Percentiles rank a stretch among this genome's conserved stretches.
These are phyloP conservation scores for Microplitis manilae DNA, from an alignment of 2,888 invertebrate genomes.

Conservation along the genomic window DNA sequence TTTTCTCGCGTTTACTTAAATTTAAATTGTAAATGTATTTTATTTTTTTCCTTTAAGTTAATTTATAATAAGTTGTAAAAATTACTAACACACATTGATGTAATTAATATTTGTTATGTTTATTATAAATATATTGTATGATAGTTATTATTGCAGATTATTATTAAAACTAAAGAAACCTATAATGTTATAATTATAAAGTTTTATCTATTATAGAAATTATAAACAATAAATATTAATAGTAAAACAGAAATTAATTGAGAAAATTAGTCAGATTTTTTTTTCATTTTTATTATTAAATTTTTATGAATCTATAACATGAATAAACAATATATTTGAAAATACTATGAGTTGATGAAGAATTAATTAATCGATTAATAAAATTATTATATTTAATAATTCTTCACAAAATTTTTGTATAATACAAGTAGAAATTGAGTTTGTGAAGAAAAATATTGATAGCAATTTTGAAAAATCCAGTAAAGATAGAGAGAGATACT, in stretches of 20 bases:
- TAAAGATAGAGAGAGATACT: background rate
- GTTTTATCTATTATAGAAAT: background rate
- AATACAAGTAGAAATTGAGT: background rate
- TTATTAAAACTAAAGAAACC: background rate
- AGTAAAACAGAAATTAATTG: background rate
- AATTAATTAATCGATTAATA: background rate
- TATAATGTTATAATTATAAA: background rate
- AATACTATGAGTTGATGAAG: too few relatives aligned
- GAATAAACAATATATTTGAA: too few relatives aligned
- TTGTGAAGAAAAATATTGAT: background rate
- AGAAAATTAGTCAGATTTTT: background rate
- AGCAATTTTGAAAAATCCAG: background rate
- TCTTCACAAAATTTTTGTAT: background rate
- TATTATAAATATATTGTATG: conserved; percentile 10
- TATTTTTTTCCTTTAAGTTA: background rate
- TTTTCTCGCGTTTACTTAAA: background rate
- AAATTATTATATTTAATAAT: background rate
- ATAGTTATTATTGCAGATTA: conserved; percentile 9
- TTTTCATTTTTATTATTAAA: background rate
- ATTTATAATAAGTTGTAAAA: background rate
- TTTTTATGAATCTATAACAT: background rate
- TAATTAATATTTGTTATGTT: conserved; percentile 4
- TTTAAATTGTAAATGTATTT: background rate
- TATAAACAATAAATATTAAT: background rate
- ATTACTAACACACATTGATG: background rate